These are phyloP conservation scores for Drosophila jambulina DNA, from an alignment of 1,140 invertebrate genomes.

Conservation along the genomic window DNA sequence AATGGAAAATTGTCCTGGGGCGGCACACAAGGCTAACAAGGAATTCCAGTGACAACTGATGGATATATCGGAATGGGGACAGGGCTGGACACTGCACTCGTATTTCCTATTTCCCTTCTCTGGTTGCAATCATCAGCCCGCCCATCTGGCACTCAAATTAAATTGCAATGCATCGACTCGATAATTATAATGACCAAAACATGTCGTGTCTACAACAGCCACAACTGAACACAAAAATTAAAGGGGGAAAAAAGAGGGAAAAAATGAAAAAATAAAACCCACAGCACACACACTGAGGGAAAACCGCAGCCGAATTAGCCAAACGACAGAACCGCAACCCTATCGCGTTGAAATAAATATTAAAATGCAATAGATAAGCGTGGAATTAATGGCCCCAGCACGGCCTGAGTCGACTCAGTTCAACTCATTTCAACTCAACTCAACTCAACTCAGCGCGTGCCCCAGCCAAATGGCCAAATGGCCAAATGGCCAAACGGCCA, in stretches of 20 bases:
- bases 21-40: slow-evolving; percentile 6
- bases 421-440: slow-evolving; percentile 8
- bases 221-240: slow-evolving; percentile 3
- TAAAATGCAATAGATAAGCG: slow-evolving; percentile 75
- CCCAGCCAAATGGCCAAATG: slow-evolving; percentile 18
- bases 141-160: slow-evolving; percentile 47
- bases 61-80: slow-evolving; percentile 23
- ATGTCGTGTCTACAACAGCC: slow-evolving; percentile 61
- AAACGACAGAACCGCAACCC: slow-evolving; percentile 38
- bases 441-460: slow-evolving; percentile 8
- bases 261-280: slow-evolving; percentile 3
- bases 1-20: slow-evolving; percentile 1
- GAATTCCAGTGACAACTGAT: slow-evolving; percentile 19
- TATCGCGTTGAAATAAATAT: slow-evolving; percentile 62
- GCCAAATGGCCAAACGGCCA: slow-evolving; percentile 18
- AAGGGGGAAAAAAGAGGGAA: background rate
- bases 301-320: slow-evolving; percentile 51
- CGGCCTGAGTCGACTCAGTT: slow-evolving; percentile 10
- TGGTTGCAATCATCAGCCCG: slow-evolving; percentile 2
- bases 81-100: slow-evolving; percentile 31
- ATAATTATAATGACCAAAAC: slow-evolving; percentile 78
- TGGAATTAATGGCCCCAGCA: slow-evolving; percentile 62
- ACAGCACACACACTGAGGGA: slow-evolving; percentile 2
- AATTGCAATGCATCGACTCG: slow-evolving; percentile 67
- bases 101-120: background rate